Percentiles rank a stretch among this genome's conserved stretches.
Evolutionary conservation across 2,888 invertebrate species (phyloP).

Genomic region (Molorchus minor): DNA sequence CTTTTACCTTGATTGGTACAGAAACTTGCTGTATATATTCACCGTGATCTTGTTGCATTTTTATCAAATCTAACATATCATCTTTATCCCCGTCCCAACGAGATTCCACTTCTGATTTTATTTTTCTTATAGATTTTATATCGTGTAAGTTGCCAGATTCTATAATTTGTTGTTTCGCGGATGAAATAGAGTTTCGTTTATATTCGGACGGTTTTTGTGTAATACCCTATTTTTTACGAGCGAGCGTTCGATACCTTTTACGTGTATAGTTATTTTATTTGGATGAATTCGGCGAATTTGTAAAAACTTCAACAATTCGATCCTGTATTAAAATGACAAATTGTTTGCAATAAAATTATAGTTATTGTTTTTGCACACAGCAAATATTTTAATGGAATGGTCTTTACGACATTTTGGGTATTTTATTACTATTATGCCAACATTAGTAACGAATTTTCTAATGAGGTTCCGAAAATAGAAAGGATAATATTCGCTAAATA

Average conservation of each 20-base stretch:
- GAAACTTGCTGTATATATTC: constrained; percentile 38
- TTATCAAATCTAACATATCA: constrained; percentile 25
- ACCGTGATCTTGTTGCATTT: constrained; percentile 33
- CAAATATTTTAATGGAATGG: constrained; percentile 1
- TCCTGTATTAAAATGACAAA: constrained; percentile 9
- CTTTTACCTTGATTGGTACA: constrained; percentile 35
- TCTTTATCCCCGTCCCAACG: constrained; percentile 27
- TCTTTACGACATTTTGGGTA: constrained; percentile 13
- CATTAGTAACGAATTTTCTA: constrained; percentile 21
- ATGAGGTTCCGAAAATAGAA: constrained; percentile 20
- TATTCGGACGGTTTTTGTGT: constrained; percentile 14
- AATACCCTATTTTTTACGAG: constrained; percentile 13
- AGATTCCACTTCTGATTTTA: constrained; percentile 31
- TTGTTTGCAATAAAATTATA: constrained; percentile 20
- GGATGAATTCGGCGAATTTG: constrained; percentile 19
- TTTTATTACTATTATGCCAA: constrained; percentile 14
- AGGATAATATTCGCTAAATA: constrained; percentile 22
- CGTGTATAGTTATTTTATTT: constrained; percentile 2
- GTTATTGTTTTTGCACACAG: constrained; percentile 10
- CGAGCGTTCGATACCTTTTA: constrained; percentile 16
- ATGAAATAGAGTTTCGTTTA: constrained; percentile 10
- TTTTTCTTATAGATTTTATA: constrained; percentile 34
- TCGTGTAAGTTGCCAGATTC: constrained; percentile 20
- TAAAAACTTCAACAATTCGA: constrained; percentile 1
- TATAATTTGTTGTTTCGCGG: background rate